A percentile compares a stretch with the other conserved stretches of the same genome.
Evolutionary conservation across 2,113 vertebrate species (phyloP).

Genomic region (Quiscalus mexicanus): DNA sequence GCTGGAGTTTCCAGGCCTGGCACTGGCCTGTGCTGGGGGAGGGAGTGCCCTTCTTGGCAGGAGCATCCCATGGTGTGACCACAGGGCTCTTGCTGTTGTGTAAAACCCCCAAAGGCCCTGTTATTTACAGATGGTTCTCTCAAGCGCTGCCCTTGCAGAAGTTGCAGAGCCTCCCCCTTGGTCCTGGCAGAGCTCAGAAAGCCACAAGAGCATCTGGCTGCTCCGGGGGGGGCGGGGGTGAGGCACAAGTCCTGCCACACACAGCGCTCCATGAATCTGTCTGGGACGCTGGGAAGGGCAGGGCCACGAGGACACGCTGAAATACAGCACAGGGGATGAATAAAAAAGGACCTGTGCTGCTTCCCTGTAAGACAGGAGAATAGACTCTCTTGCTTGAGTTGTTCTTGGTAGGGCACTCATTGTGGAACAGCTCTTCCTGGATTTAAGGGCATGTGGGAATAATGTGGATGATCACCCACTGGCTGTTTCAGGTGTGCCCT

Average conservation of each 20-base stretch:
- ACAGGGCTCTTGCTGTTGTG: background rate
- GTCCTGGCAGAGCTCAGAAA: constrained; percentile 6
- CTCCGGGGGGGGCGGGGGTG: background rate
- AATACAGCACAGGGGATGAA: background rate
- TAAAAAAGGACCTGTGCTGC: background rate
- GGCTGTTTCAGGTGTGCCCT: background rate
- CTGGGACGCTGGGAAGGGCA: background rate
- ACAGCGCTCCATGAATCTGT: background rate
- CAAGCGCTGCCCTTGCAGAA: background rate
- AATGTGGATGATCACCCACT: background rate
- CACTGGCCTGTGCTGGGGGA: background rate
- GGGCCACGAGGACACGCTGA: background rate
- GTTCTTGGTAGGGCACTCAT: background rate
- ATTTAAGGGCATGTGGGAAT: fast-evolving
- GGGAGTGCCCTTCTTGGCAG: background rate
- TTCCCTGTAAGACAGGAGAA: background rate
- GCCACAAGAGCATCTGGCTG: constrained; percentile 3
- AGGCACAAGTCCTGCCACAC: background rate
- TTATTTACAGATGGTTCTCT: background rate
- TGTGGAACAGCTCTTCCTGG: background rate
- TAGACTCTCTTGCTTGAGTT: background rate
- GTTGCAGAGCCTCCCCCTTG: background rate
- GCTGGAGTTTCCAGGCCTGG: background rate
- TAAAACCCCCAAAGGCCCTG: background rate
- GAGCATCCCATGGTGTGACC: background rate